Conservation (phyloP, 1,140 invertebrate genomes). For the Eupristina koningsbergeri region DNA sequence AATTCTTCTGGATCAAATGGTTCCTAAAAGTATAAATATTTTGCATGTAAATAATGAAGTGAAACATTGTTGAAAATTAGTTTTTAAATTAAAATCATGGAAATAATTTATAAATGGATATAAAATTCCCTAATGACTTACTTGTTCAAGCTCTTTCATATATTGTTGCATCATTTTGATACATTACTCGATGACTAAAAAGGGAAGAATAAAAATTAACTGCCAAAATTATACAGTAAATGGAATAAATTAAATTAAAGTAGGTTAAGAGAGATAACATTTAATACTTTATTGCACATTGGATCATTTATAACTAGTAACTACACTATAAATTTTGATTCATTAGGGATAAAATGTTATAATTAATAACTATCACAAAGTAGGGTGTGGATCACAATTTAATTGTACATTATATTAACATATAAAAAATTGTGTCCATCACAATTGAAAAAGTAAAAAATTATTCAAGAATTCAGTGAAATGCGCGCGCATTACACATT, state of each 20-base stretch:
- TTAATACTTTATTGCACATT: background rate
- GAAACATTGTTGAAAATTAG: no score
- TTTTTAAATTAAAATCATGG: no score
- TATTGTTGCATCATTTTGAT: constrained; percentile 88
- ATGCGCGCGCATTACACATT: background rate
- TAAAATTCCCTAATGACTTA: no score
- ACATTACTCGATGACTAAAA: background rate
- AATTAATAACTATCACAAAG: background rate
- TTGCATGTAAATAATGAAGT: no score
- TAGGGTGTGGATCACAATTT: background rate
- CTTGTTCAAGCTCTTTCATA: constrained; percentile 86
- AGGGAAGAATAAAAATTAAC: background rate
- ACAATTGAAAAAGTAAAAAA: background rate
- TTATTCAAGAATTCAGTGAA: background rate
- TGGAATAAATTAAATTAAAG: background rate
- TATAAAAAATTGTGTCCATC: background rate
- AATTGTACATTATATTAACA: background rate
- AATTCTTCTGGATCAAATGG: constrained; percentile 98
- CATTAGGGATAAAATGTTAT: background rate
- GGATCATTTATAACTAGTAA: background rate
- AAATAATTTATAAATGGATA: no score
- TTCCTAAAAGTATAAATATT: constrained; percentile 77
- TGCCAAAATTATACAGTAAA: background rate
- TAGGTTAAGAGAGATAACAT: background rate
- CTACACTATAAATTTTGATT: background rate